These are phyloP conservation scores for Oncorhynchus tshawytscha DNA, from an alignment of 2,113 vertebrate genomes.

Conservation along the genomic window DNA sequence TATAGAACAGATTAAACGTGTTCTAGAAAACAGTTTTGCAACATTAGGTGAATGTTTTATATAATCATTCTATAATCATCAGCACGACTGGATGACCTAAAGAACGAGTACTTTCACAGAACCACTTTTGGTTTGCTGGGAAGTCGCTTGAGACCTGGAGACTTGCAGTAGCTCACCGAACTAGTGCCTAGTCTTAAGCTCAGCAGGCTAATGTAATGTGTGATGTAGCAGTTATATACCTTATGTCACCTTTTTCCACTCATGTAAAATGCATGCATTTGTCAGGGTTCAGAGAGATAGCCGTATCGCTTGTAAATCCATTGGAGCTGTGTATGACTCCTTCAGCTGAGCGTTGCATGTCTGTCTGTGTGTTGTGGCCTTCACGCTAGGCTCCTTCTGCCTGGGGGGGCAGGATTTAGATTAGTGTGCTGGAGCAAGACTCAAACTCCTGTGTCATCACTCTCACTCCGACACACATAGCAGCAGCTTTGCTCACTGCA, in stretches of 20 bases:
- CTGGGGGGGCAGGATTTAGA: conserved; percentile 1
- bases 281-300: background rate
- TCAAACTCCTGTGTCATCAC: conserved; percentile 6
- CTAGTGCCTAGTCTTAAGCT: no score
- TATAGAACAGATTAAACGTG: no score
- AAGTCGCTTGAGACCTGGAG: no score
- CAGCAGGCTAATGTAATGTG: no score
- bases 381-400: background rate
- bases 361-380: background rate
- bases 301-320: background rate
- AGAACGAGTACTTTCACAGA: no score
- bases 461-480: background rate
- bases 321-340: no score
- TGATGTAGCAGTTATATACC: background rate
- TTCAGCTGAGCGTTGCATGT: background rate
- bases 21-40: no score
- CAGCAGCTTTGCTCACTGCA: background rate
- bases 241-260: background rate
- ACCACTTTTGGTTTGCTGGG: no score
- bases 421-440: conserved; percentile 11
- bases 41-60: no score
- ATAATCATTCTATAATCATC: no score
- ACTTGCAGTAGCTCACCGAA: no score
- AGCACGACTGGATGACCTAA: no score
- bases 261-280: background rate